Evolutionary conservation across 2,113 vertebrate species (phyloP).

Genomic region (Perca fluviatilis): DNA sequence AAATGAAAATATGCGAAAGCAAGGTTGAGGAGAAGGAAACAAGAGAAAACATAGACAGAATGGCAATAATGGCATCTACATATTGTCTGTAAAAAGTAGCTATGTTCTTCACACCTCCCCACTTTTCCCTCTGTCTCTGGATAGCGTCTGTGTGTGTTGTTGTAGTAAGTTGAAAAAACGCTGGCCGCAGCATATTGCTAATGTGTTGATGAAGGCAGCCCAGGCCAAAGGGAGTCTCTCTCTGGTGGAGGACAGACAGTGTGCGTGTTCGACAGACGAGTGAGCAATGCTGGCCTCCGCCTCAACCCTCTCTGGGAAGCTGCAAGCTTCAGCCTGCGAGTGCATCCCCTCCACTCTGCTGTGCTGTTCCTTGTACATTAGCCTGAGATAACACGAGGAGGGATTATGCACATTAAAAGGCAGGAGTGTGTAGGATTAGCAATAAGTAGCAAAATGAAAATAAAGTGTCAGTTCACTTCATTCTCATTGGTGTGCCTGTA

Average conservation of each 20-base stretch:
- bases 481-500: not conserved
- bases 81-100: slow-evolving; percentile 26
- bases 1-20: slow-evolving; percentile 1
- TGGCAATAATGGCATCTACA: slow-evolving; percentile 35
- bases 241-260: slow-evolving; percentile 73
- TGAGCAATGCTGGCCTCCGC: slow-evolving; percentile 77
- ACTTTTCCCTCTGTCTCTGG: slow-evolving; percentile 49
- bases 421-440: slow-evolving; percentile 56
- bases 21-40: slow-evolving; percentile 3
- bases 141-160: slow-evolving; percentile 50
- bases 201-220: slow-evolving; percentile 80
- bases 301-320: slow-evolving; percentile 83
- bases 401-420: slow-evolving; percentile 61
- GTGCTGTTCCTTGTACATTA: slow-evolving; percentile 50
- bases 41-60: slow-evolving; percentile 6
- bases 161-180: slow-evolving; percentile 67
- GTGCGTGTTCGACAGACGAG: slow-evolving; percentile 78
- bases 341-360: slow-evolving; percentile 63
- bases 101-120: slow-evolving; percentile 59
- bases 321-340: slow-evolving; percentile 64
- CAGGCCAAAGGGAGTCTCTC: slow-evolving; percentile 69
- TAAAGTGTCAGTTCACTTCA: slow-evolving; percentile 1
- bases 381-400: slow-evolving; percentile 51
- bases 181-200: slow-evolving; percentile 77
- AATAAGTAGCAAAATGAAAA: slow-evolving; percentile 34